phyloP scores from a whole-genome alignment of 2,888 invertebrate genomes.

The Microctonus aethiopoides region DNA sequence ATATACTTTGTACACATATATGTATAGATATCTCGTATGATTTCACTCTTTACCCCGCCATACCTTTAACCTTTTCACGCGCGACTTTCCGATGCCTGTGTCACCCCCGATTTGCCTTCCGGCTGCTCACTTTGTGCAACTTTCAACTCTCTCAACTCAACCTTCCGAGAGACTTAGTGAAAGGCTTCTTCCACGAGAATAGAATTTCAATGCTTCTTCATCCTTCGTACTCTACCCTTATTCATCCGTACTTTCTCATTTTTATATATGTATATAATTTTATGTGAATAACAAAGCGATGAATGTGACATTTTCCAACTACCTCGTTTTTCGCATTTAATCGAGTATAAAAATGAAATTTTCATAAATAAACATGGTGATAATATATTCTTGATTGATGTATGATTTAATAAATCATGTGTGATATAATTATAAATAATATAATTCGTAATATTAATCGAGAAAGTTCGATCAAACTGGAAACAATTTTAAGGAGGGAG shows the following conservation, averaged over 20 bases:
- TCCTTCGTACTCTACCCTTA: too few species aligned
- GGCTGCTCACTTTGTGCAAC: slow-evolving; percentile 38
- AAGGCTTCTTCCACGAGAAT: slow-evolving; percentile 40
- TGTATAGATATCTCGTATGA: not conserved
- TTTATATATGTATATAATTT: not conserved
- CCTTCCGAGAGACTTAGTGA: slow-evolving; percentile 29
- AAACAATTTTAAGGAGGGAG: too few species aligned
- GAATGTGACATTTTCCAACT: too few species aligned
- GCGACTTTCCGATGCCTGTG: slow-evolving; percentile 36
- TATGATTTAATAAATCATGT: too few species aligned
- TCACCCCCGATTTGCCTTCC: slow-evolving; percentile 40
- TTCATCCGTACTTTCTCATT: not conserved
- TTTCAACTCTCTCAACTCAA: slow-evolving; percentile 21
- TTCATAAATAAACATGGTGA: too few species aligned
- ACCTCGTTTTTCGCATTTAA: too few species aligned
- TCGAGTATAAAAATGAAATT: too few species aligned
- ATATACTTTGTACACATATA: not conserved
- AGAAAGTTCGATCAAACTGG: too few species aligned
- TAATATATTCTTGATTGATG: too few species aligned
- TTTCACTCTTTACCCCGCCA: slow-evolving; percentile 11
- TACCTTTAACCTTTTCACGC: slow-evolving; percentile 32
- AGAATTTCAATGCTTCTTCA: slow-evolving; percentile 43
- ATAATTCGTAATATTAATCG: too few species aligned
- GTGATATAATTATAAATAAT: too few species aligned
- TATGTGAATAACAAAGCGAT: too few species aligned